Evolutionary conservation across 1,140 invertebrate species (phyloP).

Genomic region (Drosophila aff.): DNA sequence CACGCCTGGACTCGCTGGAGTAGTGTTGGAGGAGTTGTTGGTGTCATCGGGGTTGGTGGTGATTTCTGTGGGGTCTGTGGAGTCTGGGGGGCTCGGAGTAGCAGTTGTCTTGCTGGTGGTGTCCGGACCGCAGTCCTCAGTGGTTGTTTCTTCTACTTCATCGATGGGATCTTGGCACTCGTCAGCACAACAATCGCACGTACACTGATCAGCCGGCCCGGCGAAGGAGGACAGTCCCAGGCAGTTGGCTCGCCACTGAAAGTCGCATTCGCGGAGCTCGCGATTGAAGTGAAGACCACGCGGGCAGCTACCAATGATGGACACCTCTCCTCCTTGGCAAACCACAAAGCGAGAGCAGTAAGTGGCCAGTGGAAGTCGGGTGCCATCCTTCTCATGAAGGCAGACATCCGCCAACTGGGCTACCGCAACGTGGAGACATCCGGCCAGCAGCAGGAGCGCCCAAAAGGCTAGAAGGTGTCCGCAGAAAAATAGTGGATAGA

Average conservation of each 20-base stretch:
- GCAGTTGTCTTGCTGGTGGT: slow-evolving; percentile 5
- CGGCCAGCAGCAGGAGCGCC: slow-evolving; percentile 20
- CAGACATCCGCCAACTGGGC: slow-evolving; percentile 47
- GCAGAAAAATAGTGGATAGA: background rate
- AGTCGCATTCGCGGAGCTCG: slow-evolving; percentile 62
- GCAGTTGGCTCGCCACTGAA: slow-evolving; percentile 69
- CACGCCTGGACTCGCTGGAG: background rate
- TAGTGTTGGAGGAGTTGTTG: slow-evolving; percentile 11
- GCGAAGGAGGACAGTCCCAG: slow-evolving; percentile 36
- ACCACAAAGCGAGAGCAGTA: slow-evolving; percentile 57
- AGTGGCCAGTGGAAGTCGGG: slow-evolving; percentile 38
- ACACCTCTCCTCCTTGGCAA: slow-evolving; percentile 42
- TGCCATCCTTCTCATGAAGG: slow-evolving; percentile 37
- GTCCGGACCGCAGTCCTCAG: slow-evolving; percentile 13
- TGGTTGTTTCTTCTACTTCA: slow-evolving; percentile 1
- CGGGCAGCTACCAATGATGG: slow-evolving; percentile 53
- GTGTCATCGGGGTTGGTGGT: slow-evolving; percentile 4
- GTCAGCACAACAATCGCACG: slow-evolving; percentile 59
- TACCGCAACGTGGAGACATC: slow-evolving; percentile 3
- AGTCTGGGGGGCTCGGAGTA: slow-evolving; percentile 1
- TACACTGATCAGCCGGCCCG: slow-evolving; percentile 36
- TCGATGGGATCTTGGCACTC: slow-evolving; percentile 37
- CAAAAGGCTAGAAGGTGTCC: slow-evolving; percentile 9
- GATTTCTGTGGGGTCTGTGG: slow-evolving; percentile 3
- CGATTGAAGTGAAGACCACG: slow-evolving; percentile 66